Evolutionary conservation across 2,797 vertebrate genomes (phyloP).

Genomic region (Sternarchorhynchus goeldii): DNA sequence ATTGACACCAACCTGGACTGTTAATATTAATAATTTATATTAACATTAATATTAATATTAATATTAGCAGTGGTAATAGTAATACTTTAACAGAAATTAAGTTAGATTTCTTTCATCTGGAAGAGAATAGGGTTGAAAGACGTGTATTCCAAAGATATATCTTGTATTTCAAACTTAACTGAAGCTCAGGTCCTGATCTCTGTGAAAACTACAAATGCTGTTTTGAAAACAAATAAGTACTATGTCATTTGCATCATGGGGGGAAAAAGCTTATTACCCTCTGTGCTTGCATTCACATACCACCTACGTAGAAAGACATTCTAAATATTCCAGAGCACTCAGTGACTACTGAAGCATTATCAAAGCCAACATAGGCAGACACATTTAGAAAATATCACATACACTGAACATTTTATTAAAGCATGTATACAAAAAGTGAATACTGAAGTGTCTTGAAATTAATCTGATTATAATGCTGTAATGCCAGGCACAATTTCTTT

Average conservation of each 20-base stretch:
- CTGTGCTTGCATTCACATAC: constrained; percentile 2
- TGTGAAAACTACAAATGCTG: background rate
- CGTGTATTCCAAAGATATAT: background rate
- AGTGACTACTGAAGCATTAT: background rate
- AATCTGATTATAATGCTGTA: background rate
- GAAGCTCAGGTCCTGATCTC: background rate
- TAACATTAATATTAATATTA: too few relatives aligned
- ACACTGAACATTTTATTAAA: background rate
- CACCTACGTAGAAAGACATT: background rate
- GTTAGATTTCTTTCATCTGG: too few relatives aligned
- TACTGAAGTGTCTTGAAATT: background rate
- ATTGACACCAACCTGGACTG: too few relatives aligned
- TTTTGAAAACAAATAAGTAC: background rate
- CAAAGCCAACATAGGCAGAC: background rate
- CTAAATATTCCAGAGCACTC: background rate
- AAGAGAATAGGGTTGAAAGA: too few relatives aligned
- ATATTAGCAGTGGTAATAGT: too few relatives aligned
- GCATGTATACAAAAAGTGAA: background rate
- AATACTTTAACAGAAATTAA: too few relatives aligned
- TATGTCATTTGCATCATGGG: background rate
- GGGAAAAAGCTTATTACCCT: background rate
- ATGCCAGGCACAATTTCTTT: background rate
- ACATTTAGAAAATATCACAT: background rate
- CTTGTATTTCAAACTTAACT: background rate
- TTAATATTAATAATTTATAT: too few relatives aligned